These are phyloP conservation scores for Pachypanchax playfairii DNA, from an alignment of 2,113 vertebrate species.

Conservation along the genomic window DNA sequence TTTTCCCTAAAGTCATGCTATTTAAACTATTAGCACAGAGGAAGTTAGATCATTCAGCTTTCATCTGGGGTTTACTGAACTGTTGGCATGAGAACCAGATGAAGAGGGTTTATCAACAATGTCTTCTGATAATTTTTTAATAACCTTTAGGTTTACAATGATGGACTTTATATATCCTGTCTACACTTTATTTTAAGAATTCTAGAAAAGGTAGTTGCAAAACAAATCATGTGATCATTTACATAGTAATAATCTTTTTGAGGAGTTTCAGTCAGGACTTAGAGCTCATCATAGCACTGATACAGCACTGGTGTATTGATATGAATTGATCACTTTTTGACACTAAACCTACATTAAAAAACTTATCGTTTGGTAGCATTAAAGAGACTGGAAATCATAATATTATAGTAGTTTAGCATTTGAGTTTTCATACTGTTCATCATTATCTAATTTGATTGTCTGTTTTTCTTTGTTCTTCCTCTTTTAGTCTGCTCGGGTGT, in stretches of 20 bases:
- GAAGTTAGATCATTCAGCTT: background rate
- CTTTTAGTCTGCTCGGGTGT: slow-evolving; percentile 91
- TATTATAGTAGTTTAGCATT: background rate
- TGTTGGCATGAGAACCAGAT: background rate
- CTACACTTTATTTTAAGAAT: too few species aligned
- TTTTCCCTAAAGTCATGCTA: slow-evolving; percentile 36
- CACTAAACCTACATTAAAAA: background rate
- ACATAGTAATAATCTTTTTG: too few species aligned
- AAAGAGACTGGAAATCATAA: background rate
- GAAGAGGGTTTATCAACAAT: background rate
- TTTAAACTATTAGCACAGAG: slow-evolving; percentile 1
- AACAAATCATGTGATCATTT: too few species aligned
- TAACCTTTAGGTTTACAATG: too few species aligned
- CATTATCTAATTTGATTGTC: background rate
- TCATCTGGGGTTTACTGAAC: background rate
- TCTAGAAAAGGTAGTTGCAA: too few species aligned
- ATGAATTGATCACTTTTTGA: too few species aligned
- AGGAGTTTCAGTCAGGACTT: too few species aligned
- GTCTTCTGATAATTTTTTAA: too few species aligned
- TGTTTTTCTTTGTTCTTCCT: background rate
- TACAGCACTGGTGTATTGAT: too few species aligned
- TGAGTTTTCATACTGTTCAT: background rate
- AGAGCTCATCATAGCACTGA: background rate
- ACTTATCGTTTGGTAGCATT: background rate
- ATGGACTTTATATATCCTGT: too few species aligned